phyloP scores from a whole-genome alignment of 2,888 invertebrate genomes.

The Phyllotreta striolata region DNA sequence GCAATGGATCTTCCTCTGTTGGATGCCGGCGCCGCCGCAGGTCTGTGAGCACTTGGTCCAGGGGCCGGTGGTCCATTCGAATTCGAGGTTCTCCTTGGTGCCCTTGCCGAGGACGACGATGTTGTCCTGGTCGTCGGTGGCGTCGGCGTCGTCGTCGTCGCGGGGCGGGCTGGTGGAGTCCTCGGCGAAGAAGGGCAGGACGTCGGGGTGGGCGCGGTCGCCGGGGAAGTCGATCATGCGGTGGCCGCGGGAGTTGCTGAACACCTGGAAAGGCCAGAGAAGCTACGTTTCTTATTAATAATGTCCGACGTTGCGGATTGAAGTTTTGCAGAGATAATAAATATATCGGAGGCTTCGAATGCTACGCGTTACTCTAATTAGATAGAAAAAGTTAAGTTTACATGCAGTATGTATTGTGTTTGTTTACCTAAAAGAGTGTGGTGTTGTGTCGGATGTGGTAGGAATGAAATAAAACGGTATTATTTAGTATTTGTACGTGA shows the following conservation, averaged over 20 bases:
- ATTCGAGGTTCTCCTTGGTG: conserved; percentile 65
- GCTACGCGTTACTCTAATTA: not conserved
- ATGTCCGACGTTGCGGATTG: conserved; percentile 25
- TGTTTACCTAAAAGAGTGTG: conserved; percentile 53
- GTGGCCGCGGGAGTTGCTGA: conserved; percentile 75
- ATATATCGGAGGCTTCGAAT: conserved; percentile 8
- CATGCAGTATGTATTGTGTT: conserved; percentile 33
- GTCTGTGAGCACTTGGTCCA: conserved; percentile 89
- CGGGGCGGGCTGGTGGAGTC: conserved; percentile 19
- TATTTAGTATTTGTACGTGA: too few relatives aligned
- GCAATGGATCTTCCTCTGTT: conserved; percentile 77
- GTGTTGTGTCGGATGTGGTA: conserved; percentile 48
- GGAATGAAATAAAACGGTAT: conserved; percentile 23
- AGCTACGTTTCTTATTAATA: conserved; percentile 70
- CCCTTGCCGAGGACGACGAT: conserved; percentile 59
- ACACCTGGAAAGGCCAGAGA: conserved; percentile 84
- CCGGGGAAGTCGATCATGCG: conserved; percentile 67
- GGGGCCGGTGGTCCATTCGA: conserved; percentile 81
- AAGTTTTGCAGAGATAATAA: not conserved
- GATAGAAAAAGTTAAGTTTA: not conserved
- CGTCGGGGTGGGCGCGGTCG: conserved; percentile 43
- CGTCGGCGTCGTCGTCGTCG: conserved; percentile 33
- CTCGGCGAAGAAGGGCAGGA: conserved; percentile 22
- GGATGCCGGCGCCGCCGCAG: conserved; percentile 79
- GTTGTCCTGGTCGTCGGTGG: conserved; percentile 47